Conservation (phyloP, 2,113 vertebrate species). For the Spilogale gracilis region DNA sequence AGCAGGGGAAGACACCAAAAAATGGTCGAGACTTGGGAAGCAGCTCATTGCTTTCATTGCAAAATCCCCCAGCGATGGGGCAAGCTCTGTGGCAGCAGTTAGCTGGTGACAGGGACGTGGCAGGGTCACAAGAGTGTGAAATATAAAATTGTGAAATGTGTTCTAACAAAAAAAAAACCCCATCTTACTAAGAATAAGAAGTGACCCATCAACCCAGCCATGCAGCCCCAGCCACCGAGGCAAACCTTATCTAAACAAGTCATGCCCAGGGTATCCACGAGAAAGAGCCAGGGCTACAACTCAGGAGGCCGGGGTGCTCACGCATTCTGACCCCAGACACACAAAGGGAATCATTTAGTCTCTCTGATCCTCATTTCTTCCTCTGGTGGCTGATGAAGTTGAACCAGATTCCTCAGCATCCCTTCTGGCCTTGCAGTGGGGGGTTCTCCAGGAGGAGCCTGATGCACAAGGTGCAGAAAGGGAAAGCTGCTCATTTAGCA, state of each 20-base stretch:
- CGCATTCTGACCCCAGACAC: neutral
- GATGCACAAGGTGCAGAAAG: accelerated
- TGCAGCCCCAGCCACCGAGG: neutral
- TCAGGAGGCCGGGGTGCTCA: neutral
- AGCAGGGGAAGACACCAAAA: neutral
- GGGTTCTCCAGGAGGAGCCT: neutral
- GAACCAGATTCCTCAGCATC: neutral
- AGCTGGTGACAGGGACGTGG: neutral
- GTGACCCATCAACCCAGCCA: neutral
- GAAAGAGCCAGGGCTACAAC: neutral
- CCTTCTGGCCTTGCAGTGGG: neutral
- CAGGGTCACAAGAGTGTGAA: slow-evolving; percentile 17
- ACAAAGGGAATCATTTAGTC: neutral
- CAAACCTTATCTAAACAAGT: slow-evolving; percentile 64
- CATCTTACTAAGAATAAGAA: slow-evolving; percentile 61
- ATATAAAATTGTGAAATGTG: slow-evolving; percentile 69
- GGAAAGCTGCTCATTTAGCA: neutral
- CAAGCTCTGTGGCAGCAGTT: slow-evolving; percentile 35
- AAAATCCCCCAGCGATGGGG: neutral
- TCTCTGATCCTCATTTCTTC: neutral
- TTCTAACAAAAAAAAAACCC: slow-evolving; percentile 47
- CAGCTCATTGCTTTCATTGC: neutral
- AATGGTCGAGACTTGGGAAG: slow-evolving; percentile 3
- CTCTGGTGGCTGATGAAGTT: neutral
- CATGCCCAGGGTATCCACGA: neutral